Base-by-base conservation (phyloP, 2,113 vertebrate genomes). In the Cacatua alba region DNA sequence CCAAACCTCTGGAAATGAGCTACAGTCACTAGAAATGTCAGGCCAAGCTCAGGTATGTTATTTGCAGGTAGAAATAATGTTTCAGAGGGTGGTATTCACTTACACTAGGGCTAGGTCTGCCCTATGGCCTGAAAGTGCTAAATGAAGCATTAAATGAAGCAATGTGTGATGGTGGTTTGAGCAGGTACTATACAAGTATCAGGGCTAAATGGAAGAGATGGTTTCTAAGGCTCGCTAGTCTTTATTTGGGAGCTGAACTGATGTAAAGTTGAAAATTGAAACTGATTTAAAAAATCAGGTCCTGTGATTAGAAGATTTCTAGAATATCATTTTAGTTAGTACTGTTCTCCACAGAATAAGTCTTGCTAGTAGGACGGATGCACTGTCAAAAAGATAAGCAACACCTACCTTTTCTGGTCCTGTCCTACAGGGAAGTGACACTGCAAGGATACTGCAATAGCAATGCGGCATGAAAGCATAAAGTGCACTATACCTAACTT, bases 71-170 rank as follows among this genome's bases (percentile, higher is more conserved):
- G 51, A 84, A 92, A 80, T 2, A 41, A n/a, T 69, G n/a, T 55
- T 84, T 82, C 23, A 82, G 43, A 72, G 52, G 16, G 21, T 65
- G 20, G 4, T 51, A 31, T 20, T 87, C 28, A 10, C 8, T 76
- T 80, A 37, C 10, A 31, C 2, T 9, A 79, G 65, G 21, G 26
- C 19, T 6, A 1, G 8, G 48, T 90, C 69, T 86, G 29, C 48
- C 26, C 31, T 52, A 9, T 65, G 41, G 29, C 48, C 70, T 82
- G 44, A 62, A 79, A 82, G 75, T 14, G 15, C 8, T 59, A n/a
- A 90, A 51, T 24, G 65, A 90, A 89, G 43, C 37, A 49, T 63
- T 49, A 74, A 71, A 71, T 11, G 44, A 91, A 94, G 49, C 41
- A 77, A 28, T 25, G 31, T 1, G 2, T 31, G 35, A 33, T 25